These are phyloP conservation scores for Crotalus tigris DNA, from an alignment of 2,113 vertebrate genomes.

Conservation along the genomic window DNA sequence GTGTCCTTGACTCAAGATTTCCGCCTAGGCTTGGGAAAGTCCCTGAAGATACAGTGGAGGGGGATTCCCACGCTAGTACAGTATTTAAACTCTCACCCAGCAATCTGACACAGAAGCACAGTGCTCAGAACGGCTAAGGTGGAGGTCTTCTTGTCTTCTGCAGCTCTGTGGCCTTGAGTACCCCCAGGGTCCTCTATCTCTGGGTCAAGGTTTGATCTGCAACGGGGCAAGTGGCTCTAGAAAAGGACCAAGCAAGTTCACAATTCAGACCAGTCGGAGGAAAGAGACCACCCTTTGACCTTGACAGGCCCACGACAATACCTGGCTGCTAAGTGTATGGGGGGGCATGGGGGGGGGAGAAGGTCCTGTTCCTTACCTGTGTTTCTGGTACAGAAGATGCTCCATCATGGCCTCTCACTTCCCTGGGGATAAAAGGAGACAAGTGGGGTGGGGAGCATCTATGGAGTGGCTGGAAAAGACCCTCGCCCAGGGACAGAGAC, in stretches of 20 bases:
- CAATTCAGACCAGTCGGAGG: not conserved
- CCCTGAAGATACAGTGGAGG: not conserved
- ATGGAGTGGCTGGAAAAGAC: no score
- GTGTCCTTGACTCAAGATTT: no score
- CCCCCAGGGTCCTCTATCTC: not conserved
- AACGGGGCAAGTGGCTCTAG: not conserved
- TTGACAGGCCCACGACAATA: not conserved
- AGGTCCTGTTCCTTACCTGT: constrained; percentile 44
- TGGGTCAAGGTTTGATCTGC: not conserved
- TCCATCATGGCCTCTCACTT: constrained; percentile 58
- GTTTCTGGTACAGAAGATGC: constrained; percentile 54
- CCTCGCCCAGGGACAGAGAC: not conserved
- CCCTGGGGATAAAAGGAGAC: constrained; percentile 42
- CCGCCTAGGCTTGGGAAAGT: no score
- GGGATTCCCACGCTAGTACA: not conserved
- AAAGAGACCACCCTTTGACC: not conserved
- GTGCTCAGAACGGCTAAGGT: not conserved
- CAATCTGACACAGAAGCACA: not conserved
- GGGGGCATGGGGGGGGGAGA: no score
- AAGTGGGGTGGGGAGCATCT: rapidly evolving
- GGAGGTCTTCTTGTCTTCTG: not conserved
- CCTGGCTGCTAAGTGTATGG: not conserved
- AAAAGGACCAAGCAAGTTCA: not conserved
- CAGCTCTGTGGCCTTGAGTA: not conserved
- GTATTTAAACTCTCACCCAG: not conserved